These are phyloP conservation scores for Zootoca vivipara DNA, from an alignment of 2,113 vertebrate species.

Conservation along the genomic window DNA sequence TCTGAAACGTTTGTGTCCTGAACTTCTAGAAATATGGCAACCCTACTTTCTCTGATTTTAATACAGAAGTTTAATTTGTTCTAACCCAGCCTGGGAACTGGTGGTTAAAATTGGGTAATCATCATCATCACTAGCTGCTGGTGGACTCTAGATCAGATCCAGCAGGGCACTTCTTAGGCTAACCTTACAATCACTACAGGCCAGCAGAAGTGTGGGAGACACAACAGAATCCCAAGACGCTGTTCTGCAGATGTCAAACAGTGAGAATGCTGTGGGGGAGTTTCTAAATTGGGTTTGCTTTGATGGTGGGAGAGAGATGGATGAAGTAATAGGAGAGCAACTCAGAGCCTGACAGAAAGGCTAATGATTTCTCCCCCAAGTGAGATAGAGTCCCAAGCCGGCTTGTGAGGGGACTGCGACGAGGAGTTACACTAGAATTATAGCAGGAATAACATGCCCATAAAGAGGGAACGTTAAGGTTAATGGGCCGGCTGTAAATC, in stretches of 20 bases:
- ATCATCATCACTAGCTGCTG: too few species aligned
- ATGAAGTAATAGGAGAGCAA: neutral
- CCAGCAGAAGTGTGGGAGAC: neutral
- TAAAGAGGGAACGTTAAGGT: conserved; percentile 27
- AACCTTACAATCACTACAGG: neutral
- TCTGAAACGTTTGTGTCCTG: too few species aligned
- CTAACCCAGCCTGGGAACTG: too few species aligned
- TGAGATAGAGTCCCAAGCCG: neutral
- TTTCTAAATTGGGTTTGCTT: neutral
- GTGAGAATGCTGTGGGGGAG: neutral
- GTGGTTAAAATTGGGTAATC: too few species aligned
- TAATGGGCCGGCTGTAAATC: conserved; percentile 26
- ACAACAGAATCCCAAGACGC: neutral
- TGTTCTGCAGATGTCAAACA: neutral
- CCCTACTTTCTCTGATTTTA: too few species aligned
- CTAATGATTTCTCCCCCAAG: neutral
- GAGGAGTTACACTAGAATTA: conserved; percentile 7
- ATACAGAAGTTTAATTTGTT: too few species aligned
- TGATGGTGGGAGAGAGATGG: neutral
- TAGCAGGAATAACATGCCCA: conserved; percentile 4
- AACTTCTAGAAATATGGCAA: too few species aligned
- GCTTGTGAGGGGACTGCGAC: neutral
- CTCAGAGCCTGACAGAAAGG: neutral
- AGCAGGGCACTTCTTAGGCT: neutral
- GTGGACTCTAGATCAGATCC: neutral